These are phyloP conservation scores for Chaetophractus vellerosus DNA, from an alignment of 2,797 vertebrate genomes.

Conservation along the genomic window DNA sequence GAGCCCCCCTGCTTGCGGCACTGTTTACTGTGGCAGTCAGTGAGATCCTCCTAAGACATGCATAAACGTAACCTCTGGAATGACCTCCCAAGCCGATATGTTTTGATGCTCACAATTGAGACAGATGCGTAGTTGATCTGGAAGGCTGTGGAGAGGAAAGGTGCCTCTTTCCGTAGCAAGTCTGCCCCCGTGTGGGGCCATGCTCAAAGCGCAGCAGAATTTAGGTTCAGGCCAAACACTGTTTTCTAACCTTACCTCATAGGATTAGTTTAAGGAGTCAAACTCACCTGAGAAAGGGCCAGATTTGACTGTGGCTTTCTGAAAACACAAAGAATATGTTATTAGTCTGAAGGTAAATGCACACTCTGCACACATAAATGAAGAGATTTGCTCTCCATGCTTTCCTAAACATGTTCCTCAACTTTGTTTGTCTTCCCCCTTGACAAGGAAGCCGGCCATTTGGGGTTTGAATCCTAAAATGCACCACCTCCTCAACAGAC, in stretches of 20 bases:
- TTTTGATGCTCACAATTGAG: not conserved
- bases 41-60: too few relatives aligned
- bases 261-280: constrained; percentile 3
- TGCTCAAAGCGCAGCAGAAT: constrained; percentile 3
- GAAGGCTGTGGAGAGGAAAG: not conserved
- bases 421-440: not conserved
- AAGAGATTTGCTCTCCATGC: not conserved
- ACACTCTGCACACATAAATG: not conserved
- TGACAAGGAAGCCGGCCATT: not conserved
- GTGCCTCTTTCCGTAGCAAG: constrained; percentile 59
- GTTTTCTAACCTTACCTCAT: not conserved
- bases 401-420: constrained; percentile 8
- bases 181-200: constrained; percentile 78
- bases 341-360: not conserved
- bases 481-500: not conserved
- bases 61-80: too few relatives aligned
- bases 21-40: too few relatives aligned
- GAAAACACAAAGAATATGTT: not conserved
- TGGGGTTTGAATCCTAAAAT: constrained; percentile 23
- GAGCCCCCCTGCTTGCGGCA: too few relatives aligned
- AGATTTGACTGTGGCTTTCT: not conserved
- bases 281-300: not conserved
- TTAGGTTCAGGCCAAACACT: too few relatives aligned
- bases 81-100: too few relatives aligned
- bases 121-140: not conserved